These are phyloP conservation scores for Halictus rubicundus DNA, from an alignment of 1,140 invertebrate genomes.

Conservation along the genomic window DNA sequence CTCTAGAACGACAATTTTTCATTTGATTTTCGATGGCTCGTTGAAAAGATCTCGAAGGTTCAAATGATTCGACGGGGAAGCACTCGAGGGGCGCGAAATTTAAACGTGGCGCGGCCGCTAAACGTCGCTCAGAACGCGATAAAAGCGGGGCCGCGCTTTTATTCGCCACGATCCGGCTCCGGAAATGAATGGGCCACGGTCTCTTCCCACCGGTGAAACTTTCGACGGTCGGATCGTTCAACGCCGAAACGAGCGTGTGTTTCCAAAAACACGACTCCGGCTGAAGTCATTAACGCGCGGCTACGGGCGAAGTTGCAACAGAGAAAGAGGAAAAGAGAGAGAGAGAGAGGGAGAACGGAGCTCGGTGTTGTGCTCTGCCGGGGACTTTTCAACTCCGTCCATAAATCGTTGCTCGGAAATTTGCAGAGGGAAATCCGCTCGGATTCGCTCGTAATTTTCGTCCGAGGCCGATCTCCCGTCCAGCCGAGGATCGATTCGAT, in stretches of 20 bases:
- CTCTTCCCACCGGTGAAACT: not conserved
- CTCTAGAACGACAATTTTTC: no score
- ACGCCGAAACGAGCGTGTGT: conserved; percentile 12
- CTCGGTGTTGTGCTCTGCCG: not conserved
- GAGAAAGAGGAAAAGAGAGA: no score
- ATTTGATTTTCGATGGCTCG: no score
- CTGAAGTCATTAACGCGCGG: conserved; percentile 41
- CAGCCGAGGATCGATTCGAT: not conserved
- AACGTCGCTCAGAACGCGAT: conserved; percentile 1
- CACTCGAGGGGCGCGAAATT: no score
- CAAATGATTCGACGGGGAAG: no score
- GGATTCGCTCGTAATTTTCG: conserved; percentile 12
- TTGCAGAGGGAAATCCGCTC: not conserved
- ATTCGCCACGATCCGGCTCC: not conserved
- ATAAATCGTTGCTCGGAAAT: conserved; percentile 29
- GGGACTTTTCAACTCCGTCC: conserved; percentile 29
- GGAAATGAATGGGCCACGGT: conserved; percentile 26
- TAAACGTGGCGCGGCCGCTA: no score
- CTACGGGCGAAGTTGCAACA: conserved; percentile 8
- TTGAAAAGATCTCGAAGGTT: no score
- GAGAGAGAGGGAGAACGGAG: no score
- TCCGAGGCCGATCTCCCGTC: not conserved
- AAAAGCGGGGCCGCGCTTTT: conserved; percentile 1
- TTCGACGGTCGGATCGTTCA: conserved; percentile 15
- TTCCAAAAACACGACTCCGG: conserved; percentile 24